A percentile compares a stretch with the other conserved stretches of the same genome.
Conservation (phyloP, 1,140 invertebrate species). For the Penaeus chinensis region DNA sequence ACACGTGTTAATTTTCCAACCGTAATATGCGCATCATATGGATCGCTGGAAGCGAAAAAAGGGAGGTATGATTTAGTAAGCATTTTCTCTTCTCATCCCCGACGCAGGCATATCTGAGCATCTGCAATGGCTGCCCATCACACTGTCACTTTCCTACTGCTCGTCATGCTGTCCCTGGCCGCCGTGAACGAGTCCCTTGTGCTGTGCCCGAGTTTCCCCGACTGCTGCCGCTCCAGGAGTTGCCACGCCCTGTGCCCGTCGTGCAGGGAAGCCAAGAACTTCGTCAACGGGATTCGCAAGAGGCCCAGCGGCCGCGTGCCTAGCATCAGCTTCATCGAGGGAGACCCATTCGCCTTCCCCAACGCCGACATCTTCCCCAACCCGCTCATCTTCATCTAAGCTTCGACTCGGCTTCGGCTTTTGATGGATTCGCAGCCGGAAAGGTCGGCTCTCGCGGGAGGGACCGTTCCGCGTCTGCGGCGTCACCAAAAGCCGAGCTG, state of each 20-base stretch:
- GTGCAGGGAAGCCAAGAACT: not conserved
- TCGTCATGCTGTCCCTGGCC: not conserved
- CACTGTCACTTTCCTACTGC: not conserved
- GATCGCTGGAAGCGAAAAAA: too few species aligned
- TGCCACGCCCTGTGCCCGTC: conserved; percentile 1
- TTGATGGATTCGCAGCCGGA: too few species aligned
- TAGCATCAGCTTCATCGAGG: not conserved
- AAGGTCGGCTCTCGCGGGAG: too few species aligned
- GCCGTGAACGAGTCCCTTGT: not conserved
- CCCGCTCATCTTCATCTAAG: not conserved
- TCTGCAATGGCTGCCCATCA: not conserved
- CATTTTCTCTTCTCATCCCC: too few species aligned
- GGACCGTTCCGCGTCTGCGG: too few species aligned
- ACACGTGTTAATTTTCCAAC: too few species aligned
- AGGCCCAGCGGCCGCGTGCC: not conserved
- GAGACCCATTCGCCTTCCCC: not conserved
- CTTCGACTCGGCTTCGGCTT: too few species aligned
- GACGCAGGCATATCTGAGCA: too few species aligned
- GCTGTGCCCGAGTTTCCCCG: not conserved
- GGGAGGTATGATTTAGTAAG: too few species aligned
- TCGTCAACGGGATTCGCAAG: not conserved
- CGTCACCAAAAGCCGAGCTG: too few species aligned
- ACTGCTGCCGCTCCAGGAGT: not conserved
- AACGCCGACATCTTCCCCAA: not conserved
- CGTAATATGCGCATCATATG: too few species aligned